Conservation (phyloP, 2,113 vertebrate genomes). For the Urocynchramus pylzowi region DNA sequence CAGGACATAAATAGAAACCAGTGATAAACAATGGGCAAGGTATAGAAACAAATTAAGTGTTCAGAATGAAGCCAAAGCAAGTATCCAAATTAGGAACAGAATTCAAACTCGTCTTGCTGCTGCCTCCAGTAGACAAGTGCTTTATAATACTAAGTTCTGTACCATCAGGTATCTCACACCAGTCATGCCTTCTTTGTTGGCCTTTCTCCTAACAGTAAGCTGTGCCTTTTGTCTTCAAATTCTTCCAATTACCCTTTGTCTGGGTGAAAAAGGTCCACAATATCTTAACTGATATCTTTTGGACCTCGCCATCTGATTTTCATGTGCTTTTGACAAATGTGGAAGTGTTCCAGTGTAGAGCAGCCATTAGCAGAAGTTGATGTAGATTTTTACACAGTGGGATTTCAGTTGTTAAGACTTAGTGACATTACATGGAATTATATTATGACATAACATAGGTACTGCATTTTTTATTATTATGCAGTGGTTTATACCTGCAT, state of each 20-base stretch:
- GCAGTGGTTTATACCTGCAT: neutral
- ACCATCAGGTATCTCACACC: neutral
- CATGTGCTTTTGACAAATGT: neutral
- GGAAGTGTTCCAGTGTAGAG: neutral
- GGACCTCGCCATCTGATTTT: neutral
- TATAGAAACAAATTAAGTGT: neutral
- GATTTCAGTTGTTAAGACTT: neutral
- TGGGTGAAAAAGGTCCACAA: neutral
- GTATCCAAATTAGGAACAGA: neutral
- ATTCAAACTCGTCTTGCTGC: neutral
- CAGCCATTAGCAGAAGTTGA: neutral
- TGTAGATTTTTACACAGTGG: neutral
- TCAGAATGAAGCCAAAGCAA: neutral
- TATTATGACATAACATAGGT: neutral
- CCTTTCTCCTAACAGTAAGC: neutral
- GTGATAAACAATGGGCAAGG: neutral
- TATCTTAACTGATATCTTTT: neutral
- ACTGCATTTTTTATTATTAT: neutral
- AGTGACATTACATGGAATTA: neutral
- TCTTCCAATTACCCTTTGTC: neutral
- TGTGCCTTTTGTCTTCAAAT: neutral
- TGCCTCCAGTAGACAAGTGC: neutral
- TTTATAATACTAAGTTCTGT: neutral
- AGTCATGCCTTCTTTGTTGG: neutral
- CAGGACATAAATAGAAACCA: neutral